Percentiles rank a stretch among this genome's conserved stretches.
Evolutionary conservation across 64 coral and sea anemone genomes (phyloP).

Genomic region (Pocillopora verrucosa): DNA sequence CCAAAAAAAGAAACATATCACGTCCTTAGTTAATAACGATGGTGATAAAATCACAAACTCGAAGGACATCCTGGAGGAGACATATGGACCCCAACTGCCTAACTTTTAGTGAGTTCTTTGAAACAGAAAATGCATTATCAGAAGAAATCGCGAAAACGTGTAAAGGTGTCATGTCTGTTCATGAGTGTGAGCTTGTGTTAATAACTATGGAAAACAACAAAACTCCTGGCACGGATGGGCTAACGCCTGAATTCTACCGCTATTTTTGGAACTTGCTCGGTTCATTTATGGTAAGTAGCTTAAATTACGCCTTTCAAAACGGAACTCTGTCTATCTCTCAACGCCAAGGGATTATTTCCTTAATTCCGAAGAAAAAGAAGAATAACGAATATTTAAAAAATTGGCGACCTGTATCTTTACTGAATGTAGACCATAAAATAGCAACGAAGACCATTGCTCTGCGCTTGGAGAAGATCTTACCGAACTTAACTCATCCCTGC

Average conservation of each 20-base stretch:
- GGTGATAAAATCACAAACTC: too few species aligned
- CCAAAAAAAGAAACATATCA: background rate
- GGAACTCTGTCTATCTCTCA: background rate
- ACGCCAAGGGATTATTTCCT: background rate
- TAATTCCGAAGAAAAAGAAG: background rate
- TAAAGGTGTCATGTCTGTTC: background rate
- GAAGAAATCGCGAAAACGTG: background rate
- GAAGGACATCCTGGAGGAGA: too few species aligned
- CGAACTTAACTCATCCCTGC: too few species aligned
- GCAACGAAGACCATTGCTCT: background rate
- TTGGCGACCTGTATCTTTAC: background rate
- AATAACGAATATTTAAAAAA: constrained; percentile 9
- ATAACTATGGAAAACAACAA: constrained; percentile 10
- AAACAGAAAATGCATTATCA: background rate
- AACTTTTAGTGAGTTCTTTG: background rate
- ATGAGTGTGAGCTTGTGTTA: background rate
- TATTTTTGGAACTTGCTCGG: too few species aligned
- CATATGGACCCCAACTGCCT: too few species aligned
- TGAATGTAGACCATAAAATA: background rate
- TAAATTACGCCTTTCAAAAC: background rate
- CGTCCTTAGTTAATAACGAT: background rate
- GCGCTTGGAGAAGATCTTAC: too few species aligned
- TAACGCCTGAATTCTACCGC: background rate
- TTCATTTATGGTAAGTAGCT: too few species aligned
- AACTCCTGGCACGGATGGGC: background rate